Base-by-base conservation (phyloP, 1,140 invertebrate genomes). In the Drosophila navojoa region DNA sequence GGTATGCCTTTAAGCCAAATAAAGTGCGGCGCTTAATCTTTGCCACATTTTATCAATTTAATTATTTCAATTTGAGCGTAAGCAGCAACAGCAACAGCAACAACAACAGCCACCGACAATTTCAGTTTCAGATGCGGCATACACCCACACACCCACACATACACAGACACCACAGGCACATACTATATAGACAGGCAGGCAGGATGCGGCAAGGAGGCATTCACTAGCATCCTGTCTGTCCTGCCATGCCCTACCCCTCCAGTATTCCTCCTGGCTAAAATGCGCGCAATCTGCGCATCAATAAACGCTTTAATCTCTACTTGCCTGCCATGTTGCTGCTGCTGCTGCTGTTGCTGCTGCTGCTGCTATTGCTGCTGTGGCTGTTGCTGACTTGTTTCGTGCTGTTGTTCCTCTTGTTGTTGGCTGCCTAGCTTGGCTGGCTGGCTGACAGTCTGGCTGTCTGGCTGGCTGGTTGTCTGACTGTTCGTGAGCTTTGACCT, bases 41-140 rank as follows among this genome's bases (percentile, higher is more conserved):
- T 89, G 84, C 84, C 84, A 89, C 84, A 89, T 89, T 89, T 89
- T 89, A 89, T 89, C 84, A 89, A 89, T 89, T 89, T 89, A 89
- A 89, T 89, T 89, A 89, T 89, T 89, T 89, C 84, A 89, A 89
- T 89, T 89, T 89, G 79, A 87, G 84, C 84, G 84, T 89, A 89
- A 89, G 82, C 82, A 87, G 79, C 71, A 63, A 52, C 78, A 82
- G 45, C 71, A 68, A 40, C 53, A 53, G 4, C 44, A 53, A 52
- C 32, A 38, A 38, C 77, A 58, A 79, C 72, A 45, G 63, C 79
- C 74, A 79, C 76, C 73, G 78, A 81, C 76, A 81, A 81, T 81
- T 81, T 81, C 78, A 79, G 77, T 69, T 70, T 69, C 79, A 79
- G 77, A 79, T 60, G 64, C 64, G 64, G 50, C 70, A 22, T 63